Evolutionary conservation across 2,113 vertebrate genomes (phyloP).

Genomic region (Enhydra lutris): DNA sequence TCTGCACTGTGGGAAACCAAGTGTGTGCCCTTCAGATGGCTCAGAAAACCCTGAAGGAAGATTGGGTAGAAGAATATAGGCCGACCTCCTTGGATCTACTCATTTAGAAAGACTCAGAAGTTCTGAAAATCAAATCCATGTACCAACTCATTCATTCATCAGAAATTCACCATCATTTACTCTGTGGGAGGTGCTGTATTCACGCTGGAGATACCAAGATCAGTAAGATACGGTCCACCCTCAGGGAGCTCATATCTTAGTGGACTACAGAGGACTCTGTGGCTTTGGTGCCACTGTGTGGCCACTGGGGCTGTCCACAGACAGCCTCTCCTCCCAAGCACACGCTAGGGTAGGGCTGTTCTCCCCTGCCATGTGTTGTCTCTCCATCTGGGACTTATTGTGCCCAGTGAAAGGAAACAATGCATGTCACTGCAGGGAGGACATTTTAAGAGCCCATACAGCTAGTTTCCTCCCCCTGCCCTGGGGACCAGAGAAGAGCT

Average conservation of each 20-base stretch:
- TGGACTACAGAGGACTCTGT: accelerated
- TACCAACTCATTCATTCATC: not conserved
- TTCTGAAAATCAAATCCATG: not conserved
- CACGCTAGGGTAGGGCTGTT: not conserved
- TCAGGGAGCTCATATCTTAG: not conserved
- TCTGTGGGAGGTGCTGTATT: not conserved
- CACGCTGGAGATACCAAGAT: not conserved
- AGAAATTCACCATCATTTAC: not conserved
- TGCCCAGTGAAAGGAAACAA: not conserved
- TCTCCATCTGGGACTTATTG: not conserved
- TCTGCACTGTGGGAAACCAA: not conserved
- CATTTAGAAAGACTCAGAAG: not conserved
- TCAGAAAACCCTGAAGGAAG: not conserved
- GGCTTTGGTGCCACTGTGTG: not conserved
- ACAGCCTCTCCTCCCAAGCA: not conserved
- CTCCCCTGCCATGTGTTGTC: not conserved
- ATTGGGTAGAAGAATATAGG: not conserved
- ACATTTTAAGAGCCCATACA: not conserved
- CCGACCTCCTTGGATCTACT: not conserved
- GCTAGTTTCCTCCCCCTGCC: no score
- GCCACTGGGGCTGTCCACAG: not conserved
- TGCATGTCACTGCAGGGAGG: not conserved
- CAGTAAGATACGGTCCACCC: not conserved
- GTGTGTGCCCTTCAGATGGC: not conserved
- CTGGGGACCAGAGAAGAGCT: not conserved